Evolutionary conservation across 2,113 vertebrate species (phyloP).

Genomic region (Pterocles orientalis): DNA sequence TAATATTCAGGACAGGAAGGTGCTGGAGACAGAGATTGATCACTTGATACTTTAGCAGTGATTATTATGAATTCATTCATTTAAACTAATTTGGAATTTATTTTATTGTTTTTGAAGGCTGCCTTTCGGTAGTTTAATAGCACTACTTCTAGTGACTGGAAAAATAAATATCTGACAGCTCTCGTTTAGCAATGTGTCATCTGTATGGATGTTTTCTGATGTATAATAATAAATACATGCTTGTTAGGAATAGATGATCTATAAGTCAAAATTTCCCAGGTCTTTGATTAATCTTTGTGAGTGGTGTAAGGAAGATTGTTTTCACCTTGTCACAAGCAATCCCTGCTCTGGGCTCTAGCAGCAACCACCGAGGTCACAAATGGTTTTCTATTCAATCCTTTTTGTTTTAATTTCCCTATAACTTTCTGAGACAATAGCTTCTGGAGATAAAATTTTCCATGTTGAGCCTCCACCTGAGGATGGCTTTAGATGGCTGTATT

Average conservation of each 20-base stretch:
- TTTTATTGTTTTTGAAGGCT: conserved; percentile 38
- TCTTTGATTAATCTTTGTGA: conserved; percentile 10
- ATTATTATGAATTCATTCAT: conserved; percentile 42
- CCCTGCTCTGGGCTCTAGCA: not conserved
- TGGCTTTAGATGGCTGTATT: not conserved
- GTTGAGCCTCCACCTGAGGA: not conserved
- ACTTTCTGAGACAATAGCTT: not conserved
- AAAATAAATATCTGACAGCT: conserved; percentile 41
- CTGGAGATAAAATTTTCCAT: not conserved
- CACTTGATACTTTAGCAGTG: conserved; percentile 23
- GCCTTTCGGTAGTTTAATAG: not conserved
- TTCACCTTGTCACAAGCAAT: not conserved
- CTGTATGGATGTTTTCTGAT: not conserved
- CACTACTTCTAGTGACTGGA: not conserved
- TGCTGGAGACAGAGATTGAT: conserved; percentile 14
- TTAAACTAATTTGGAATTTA: conserved; percentile 27
- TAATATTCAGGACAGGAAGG: conserved; percentile 14
- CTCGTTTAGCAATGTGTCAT: not conserved
- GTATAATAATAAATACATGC: not conserved
- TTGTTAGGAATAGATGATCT: not conserved
- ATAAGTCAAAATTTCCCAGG: conserved; percentile 13
- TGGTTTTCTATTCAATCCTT: not conserved
- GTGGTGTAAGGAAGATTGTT: not conserved
- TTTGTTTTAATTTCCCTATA: not conserved
- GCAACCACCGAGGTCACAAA: conserved; percentile 21